These are phyloP conservation scores for Indicator indicator DNA, from an alignment of 2,113 vertebrate genomes.

Conservation along the genomic window DNA sequence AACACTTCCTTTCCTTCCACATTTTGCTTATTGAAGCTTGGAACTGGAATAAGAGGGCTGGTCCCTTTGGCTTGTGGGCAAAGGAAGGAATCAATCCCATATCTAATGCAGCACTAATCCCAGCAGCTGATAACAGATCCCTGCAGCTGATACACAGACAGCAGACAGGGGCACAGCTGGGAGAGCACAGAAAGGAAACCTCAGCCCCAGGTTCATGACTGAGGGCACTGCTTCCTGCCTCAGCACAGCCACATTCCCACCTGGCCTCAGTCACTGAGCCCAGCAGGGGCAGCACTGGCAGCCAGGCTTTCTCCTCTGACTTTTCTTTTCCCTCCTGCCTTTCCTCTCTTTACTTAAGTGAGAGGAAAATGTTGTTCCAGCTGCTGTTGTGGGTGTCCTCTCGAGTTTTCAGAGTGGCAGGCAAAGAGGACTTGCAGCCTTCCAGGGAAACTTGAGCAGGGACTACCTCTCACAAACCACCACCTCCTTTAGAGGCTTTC, in stretches of 20 bases:
- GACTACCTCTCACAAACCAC: not conserved
- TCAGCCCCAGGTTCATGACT: constrained; percentile 29
- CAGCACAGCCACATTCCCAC: not conserved
- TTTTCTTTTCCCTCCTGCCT: not conserved
- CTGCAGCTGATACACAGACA: not conserved
- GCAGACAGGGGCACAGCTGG: not conserved
- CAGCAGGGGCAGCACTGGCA: not conserved
- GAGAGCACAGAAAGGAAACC: constrained; percentile 36
- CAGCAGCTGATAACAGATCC: constrained; percentile 21
- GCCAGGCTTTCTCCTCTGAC: not conserved
- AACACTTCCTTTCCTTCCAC: not conserved
- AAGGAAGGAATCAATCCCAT: not conserved
- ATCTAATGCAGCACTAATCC: not conserved
- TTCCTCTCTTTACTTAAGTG: not conserved
- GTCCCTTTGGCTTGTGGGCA: not conserved
- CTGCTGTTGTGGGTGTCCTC: not conserved
- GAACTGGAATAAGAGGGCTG: not conserved
- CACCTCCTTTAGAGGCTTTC: not conserved
- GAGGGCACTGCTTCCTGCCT: not conserved
- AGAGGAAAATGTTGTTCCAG: not conserved
- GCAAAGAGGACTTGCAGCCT: not conserved
- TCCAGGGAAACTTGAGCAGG: not conserved
- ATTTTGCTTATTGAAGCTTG: not conserved
- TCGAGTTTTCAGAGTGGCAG: not conserved
- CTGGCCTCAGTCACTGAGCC: not conserved